Evolutionary conservation across 2,888 invertebrate species (phyloP).

Genomic region (Sabatieria punctata): DNA sequence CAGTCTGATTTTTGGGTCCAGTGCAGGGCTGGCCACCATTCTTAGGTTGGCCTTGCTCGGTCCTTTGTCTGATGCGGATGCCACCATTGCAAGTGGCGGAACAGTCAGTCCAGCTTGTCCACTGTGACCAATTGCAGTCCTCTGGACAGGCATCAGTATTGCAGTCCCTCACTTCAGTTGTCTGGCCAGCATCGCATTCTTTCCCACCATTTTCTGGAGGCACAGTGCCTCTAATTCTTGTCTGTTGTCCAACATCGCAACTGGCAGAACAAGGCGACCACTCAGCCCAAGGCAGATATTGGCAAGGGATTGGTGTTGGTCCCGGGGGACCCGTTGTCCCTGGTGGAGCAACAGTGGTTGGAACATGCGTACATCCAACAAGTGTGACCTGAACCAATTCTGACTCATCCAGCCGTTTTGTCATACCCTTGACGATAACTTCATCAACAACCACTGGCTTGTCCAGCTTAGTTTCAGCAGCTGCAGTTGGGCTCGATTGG

Average conservation of each 20-base stretch:
- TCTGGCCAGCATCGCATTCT: background rate
- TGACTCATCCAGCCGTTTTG: background rate
- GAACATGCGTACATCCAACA: background rate
- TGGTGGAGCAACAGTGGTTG: background rate
- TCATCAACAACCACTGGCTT: background rate
- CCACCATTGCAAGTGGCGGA: conserved; percentile 2
- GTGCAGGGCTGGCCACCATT: background rate
- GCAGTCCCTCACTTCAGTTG: conserved; percentile 3
- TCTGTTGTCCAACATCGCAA: conserved; percentile 1
- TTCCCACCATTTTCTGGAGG: background rate
- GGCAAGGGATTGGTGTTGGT: background rate
- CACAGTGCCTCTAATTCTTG: background rate
- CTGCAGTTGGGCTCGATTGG: background rate
- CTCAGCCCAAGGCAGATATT: background rate
- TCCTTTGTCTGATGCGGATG: background rate
- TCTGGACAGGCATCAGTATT: background rate
- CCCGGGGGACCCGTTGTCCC: background rate
- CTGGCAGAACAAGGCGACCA: background rate
- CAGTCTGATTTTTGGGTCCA: background rate
- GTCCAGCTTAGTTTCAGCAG: background rate
- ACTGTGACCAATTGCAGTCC: background rate
- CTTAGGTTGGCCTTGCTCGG: background rate
- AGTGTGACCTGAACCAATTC: background rate
- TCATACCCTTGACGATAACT: background rate
- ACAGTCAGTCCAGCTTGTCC: conserved; percentile 1